Conservation (phyloP, 2,797 vertebrate species). For the Lerista edwardsae region DNA sequence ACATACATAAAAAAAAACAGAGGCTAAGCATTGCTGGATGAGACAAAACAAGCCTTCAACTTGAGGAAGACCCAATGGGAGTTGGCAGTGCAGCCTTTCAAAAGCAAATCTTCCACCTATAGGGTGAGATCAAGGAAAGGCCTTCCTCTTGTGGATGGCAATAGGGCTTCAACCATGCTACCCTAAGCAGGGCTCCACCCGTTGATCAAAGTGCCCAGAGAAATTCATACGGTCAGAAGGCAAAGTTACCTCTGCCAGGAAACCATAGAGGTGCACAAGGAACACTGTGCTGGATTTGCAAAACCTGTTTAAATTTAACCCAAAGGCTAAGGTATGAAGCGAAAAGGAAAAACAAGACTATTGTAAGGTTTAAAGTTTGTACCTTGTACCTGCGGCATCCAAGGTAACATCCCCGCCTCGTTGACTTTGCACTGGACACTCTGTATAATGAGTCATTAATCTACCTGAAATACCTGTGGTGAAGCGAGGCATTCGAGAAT, state of each 20-base stretch:
- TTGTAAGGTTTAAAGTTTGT: slow-evolving; percentile 73
- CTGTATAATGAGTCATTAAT: slow-evolving; percentile 80
- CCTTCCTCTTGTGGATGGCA: neutral
- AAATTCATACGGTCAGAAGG: neutral
- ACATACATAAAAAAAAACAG: neutral
- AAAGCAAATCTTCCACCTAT: neutral
- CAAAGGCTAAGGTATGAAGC: slow-evolving; percentile 51
- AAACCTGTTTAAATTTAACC: slow-evolving; percentile 64
- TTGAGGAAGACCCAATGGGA: neutral
- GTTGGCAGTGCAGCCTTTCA: neutral
- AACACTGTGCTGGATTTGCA: neutral
- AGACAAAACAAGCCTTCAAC: neutral
- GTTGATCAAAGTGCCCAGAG: neutral
- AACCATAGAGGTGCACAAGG: neutral
- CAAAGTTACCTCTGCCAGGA: neutral
- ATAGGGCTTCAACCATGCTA: neutral
- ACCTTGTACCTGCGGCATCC: slow-evolving; percentile 76
- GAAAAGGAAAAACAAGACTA: slow-evolving; percentile 69
- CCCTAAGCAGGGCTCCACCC: neutral
- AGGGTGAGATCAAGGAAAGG: neutral
- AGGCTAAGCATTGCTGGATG: neutral
- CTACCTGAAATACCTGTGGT: slow-evolving; percentile 85
- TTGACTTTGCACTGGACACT: slow-evolving; percentile 65
- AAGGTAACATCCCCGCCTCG: slow-evolving; percentile 71
- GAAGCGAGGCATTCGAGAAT: slow-evolving; percentile 80